These are phyloP conservation scores for Cetoscarus ocellatus DNA, from an alignment of 2,797 vertebrate genomes.

Conservation along the genomic window DNA sequence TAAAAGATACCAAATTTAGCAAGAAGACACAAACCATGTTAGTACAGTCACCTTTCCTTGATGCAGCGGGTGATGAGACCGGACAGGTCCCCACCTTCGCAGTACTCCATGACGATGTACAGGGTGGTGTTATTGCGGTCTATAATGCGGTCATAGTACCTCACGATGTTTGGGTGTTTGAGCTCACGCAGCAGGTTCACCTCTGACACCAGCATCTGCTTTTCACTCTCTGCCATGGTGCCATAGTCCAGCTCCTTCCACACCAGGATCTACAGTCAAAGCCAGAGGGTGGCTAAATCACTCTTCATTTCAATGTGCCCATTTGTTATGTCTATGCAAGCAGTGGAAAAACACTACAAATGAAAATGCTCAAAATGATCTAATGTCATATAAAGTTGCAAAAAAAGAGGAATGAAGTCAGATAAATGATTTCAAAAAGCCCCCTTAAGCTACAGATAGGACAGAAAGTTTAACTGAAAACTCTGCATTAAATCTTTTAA, in stretches of 20 bases:
- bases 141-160: constrained; percentile 96
- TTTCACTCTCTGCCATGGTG: constrained; percentile 93
- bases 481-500: too few species aligned
- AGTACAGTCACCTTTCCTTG: constrained; percentile 87
- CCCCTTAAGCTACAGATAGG: too few species aligned
- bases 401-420: too few species aligned
- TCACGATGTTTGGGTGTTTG: constrained; percentile 95
- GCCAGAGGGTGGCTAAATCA: not conserved
- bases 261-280: constrained; percentile 87
- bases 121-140: constrained; percentile 92
- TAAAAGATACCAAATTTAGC: not conserved
- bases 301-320: too few species aligned
- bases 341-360: too few species aligned
- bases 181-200: constrained; percentile 96
- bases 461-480: too few species aligned
- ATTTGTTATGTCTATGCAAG: too few species aligned
- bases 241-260: constrained; percentile 99
- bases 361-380: too few species aligned
- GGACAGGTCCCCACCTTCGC: constrained; percentile 94
- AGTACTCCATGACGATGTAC: constrained; percentile 98
- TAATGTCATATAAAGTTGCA: too few species aligned
- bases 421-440: too few species aligned
- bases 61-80: constrained; percentile 89
- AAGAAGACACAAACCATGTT: too few species aligned
- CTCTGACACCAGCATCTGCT: constrained; percentile 98